These are phyloP conservation scores for Marcusenius ussheri DNA, from an alignment of 2,113 vertebrate species.

Conservation along the genomic window DNA sequence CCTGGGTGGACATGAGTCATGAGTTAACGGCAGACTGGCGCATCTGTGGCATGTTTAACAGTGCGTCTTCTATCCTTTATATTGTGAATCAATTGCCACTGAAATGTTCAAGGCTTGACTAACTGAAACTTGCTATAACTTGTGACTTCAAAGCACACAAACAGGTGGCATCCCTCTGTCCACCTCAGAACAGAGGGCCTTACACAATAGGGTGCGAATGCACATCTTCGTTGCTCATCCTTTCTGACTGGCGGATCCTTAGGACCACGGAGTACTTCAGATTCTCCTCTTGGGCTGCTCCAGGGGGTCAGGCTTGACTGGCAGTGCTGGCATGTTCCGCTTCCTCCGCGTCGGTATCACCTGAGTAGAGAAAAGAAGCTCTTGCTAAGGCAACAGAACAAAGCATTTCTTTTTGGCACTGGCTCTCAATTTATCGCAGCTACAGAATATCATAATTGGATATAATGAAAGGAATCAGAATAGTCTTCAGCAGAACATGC, in stretches of 20 bases:
- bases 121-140: not conserved
- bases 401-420: not conserved
- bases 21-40: not conserved
- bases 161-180: not conserved
- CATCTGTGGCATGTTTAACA: not conserved
- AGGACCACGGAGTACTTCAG: conserved; percentile 98
- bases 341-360: conserved; percentile 99
- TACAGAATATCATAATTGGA: not conserved
- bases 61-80: not conserved
- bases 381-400: not conserved
- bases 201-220: conserved; percentile 96
- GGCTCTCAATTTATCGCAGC: not conserved
- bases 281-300: conserved; percentile 98
- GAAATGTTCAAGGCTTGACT: not conserved
- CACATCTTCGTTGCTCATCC: conserved; percentile 99
- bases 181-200: conserved; percentile 42
- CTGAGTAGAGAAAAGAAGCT: conserved; percentile 47
- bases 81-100: not conserved
- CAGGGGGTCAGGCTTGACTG: conserved; percentile 96
- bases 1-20: conserved; percentile 47
- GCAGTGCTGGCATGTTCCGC: conserved; percentile 96
- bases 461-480: not conserved
- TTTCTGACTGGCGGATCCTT: conserved; percentile 97
- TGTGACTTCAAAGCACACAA: not conserved
- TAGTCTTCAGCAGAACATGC: not conserved